These are phyloP conservation scores for Toxotes lorentzi DNA, from an alignment of 2,797 vertebrate genomes.

Conservation along the genomic window DNA sequence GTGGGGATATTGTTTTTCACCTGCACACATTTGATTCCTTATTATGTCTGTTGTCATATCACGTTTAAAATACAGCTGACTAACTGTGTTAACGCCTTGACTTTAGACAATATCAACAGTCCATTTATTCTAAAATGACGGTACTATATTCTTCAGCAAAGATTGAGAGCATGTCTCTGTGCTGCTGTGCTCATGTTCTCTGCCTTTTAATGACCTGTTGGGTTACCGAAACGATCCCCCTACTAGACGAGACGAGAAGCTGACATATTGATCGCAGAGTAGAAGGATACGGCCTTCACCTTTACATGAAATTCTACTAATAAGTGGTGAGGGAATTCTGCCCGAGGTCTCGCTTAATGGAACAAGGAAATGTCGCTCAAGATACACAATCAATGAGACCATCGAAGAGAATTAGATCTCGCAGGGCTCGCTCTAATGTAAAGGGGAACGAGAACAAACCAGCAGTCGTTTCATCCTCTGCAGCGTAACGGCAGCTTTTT, in stretches of 20 bases:
- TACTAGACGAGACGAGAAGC: constrained; percentile 2
- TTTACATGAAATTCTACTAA: constrained; percentile 52
- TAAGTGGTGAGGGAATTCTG: constrained; percentile 47
- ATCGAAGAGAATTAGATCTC: constrained; percentile 54
- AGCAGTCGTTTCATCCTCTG: constrained; percentile 6
- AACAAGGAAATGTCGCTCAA: constrained; percentile 52
- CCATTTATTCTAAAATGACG: background rate
- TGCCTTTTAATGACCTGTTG: constrained; percentile 34
- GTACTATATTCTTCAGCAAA: background rate
- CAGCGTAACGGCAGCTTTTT: constrained; percentile 5
- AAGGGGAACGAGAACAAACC: constrained; percentile 34
- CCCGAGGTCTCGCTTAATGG: constrained; percentile 46
- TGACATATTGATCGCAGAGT: constrained; percentile 45
- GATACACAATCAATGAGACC: constrained; percentile 43
- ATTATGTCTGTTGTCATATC: background rate
- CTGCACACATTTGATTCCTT: background rate
- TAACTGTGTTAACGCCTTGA: background rate
- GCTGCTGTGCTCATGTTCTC: background rate
- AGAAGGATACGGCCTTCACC: constrained; percentile 51
- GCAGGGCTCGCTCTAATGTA: constrained; percentile 1
- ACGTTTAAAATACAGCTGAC: background rate
- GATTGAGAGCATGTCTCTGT: background rate
- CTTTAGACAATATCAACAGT: background rate
- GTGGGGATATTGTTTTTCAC: background rate
- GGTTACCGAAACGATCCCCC: constrained; percentile 27